Evolutionary conservation across 2,797 vertebrate genomes (phyloP).

Genomic region (Prunella strophiata): DNA sequence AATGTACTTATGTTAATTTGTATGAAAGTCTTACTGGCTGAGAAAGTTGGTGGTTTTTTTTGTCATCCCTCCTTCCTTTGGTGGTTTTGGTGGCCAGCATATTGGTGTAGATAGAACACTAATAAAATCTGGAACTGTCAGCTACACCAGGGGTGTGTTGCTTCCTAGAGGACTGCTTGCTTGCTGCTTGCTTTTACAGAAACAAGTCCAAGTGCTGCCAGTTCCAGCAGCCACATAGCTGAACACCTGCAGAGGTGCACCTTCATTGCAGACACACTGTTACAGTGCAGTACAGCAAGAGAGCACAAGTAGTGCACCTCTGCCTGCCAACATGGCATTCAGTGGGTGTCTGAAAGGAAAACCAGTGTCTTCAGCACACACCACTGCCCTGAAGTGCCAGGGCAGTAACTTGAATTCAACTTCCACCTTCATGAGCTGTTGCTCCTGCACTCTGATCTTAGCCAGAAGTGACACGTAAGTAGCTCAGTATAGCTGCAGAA

Average conservation of each 20-base stretch:
- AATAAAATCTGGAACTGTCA: slow-evolving; percentile 60
- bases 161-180: neutral
- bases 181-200: neutral
- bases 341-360: neutral
- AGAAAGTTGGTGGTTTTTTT: neutral
- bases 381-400: neutral
- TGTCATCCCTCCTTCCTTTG: neutral
- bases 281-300: neutral
- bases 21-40: slow-evolving; percentile 57
- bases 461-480: neutral
- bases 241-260: neutral
- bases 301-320: neutral
- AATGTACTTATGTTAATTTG: slow-evolving; percentile 62
- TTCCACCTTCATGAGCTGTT: neutral
- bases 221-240: rapidly evolving
- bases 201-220: neutral
- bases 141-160: neutral
- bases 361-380: neutral
- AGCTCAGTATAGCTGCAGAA: neutral
- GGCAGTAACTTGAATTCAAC: neutral
- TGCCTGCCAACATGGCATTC: rapidly evolving
- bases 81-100: slow-evolving; percentile 41
- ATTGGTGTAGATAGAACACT: slow-evolving; percentile 63
- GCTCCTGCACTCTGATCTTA: neutral
- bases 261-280: rapidly evolving